phyloP scores from a whole-genome alignment of 2,113 vertebrate species.

The Halichoerus grypus region DNA sequence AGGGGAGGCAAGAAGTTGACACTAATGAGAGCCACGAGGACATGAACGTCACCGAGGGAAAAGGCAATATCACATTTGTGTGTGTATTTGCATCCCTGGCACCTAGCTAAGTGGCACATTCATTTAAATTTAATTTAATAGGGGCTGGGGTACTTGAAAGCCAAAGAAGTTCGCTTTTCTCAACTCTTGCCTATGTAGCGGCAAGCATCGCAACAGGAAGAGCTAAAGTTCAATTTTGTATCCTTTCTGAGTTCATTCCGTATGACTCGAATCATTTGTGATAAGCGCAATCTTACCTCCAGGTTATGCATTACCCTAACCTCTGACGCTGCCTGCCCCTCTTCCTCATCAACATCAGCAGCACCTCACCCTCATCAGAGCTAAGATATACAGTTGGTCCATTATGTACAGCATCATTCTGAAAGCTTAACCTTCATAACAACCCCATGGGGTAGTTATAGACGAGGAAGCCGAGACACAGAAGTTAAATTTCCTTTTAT shows the following conservation, averaged over 20 bases:
- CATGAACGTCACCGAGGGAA: not conserved
- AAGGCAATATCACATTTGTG: not conserved
- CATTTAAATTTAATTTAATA: not conserved
- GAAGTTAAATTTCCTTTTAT: not conserved
- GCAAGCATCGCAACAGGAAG: not conserved
- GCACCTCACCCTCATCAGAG: not conserved
- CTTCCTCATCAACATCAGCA: not conserved
- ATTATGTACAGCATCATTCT: not conserved
- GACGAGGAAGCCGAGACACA: not conserved
- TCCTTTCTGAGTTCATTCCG: not conserved
- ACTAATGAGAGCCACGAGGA: not conserved
- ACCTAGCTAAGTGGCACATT: not conserved
- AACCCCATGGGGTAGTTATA: not conserved
- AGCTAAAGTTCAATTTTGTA: not conserved
- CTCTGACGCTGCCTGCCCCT: not conserved
- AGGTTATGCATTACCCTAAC: not conserved
- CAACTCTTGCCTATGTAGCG: not conserved
- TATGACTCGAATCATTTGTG: not conserved
- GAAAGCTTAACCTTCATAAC: not conserved
- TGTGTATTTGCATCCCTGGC: not conserved
- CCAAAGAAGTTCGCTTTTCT: not conserved
- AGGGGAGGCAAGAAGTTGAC: not conserved
- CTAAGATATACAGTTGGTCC: not conserved
- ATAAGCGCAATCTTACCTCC: not conserved
- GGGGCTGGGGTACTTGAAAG: not conserved